Conservation (phyloP, 2,113 vertebrate species). For the Bettongia penicillata region DNA sequence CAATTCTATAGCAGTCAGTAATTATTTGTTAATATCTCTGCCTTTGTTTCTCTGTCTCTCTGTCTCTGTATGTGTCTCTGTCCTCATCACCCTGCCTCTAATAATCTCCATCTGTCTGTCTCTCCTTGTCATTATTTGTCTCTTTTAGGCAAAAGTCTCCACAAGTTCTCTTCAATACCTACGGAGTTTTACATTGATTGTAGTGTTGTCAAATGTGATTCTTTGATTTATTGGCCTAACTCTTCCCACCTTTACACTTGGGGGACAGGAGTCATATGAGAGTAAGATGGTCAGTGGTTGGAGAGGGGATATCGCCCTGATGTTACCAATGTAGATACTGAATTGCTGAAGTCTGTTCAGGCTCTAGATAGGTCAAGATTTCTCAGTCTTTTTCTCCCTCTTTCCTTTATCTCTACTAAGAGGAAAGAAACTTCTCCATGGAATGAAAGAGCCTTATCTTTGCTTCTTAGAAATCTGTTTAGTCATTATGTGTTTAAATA, state of each 20-base stretch:
- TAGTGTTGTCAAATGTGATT: background rate
- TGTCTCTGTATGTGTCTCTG: background rate
- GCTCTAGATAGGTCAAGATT: background rate
- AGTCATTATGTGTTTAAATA: background rate
- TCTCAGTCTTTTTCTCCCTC: too few species aligned
- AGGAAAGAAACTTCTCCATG: background rate
- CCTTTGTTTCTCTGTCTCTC: background rate
- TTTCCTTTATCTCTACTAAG: background rate
- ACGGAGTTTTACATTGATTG: background rate
- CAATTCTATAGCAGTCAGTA: background rate
- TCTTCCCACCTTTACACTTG: background rate
- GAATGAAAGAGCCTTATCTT: background rate
- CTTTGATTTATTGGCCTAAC: background rate
- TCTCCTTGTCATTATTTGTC: background rate
- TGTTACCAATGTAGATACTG: background rate
- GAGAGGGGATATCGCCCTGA: background rate
- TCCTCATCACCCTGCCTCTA: background rate
- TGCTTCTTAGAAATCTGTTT: background rate
- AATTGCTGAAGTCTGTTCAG: background rate
- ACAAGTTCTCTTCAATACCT: background rate
- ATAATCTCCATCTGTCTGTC: background rate
- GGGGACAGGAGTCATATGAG: background rate
- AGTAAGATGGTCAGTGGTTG: background rate
- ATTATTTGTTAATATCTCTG: background rate
- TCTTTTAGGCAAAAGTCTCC: background rate